Evolutionary conservation across 1,140 invertebrate genomes (phyloP), one percentile per base, ranked within the genome.

Genomic region (Formica exsecta): DNA sequence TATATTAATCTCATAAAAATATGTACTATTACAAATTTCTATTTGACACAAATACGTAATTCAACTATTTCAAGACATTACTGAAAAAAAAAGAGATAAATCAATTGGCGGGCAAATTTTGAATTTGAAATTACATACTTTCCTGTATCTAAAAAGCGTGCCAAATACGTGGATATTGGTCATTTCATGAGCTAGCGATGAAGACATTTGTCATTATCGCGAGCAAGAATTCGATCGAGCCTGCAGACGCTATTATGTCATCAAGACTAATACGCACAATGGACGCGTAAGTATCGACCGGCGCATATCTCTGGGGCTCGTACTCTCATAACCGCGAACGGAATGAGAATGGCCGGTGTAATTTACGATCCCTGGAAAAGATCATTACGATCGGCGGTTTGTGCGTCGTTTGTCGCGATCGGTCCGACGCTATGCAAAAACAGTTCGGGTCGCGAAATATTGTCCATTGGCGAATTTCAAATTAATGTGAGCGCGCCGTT

Each of bases 291-390:
- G 87, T 71, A 76, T 86, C 75, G n/a, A 70, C 54, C 66, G 70
- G 38, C 87, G 59, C 64, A 64, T 54, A 25, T 81, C 41, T 61
- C 79, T 38, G 32, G 32, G 32, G 32, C 65, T 80, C 41, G 84
- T 80, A 89, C 79, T 89, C 86, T 89, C 79, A 87, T 89, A 90
- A 90, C 81, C 86, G 62, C 48, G 86, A 71, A 76, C 80, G 80
- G 88, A 90, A 89, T 85, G 88, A 85, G 87, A 80, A 87, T 54
- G 73, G 73, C 44, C 51, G 77, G 57, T 41, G 77, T 89, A 75
- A 87, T 89, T 89, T 89, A 89, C 79, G 66, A 77, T 77, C 36
- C 65, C 48, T 86, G 75, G 70, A 89, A 89, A 88, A 64, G 81
- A 85, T 76, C 61, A 68, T 88, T 88, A 84, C 73, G 36, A 38